Base-by-base conservation (phyloP, 2,113 vertebrate species). In the Salvator merianae region DNA sequence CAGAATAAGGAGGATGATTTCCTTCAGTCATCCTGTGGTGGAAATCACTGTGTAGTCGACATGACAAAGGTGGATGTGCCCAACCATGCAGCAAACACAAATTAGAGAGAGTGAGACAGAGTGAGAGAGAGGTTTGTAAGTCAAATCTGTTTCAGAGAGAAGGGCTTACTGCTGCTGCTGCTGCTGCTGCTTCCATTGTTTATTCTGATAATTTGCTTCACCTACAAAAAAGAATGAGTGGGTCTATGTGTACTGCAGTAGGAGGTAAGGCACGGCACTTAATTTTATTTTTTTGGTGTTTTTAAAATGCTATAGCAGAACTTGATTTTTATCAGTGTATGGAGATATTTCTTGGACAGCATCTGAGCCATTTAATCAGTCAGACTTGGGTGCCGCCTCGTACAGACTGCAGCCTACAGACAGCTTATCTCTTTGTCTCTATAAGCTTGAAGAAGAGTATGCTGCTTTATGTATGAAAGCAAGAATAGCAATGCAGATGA, bases 41-140 rank as follows among this genome's bases (percentile, higher is more conserved):
- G 87, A 88, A 89, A 90, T 94, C 88, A 86, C 78, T 79, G 22
- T 63, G 88, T 36, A 77, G 88, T 85, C 92, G 92, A 87, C 81
- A 82, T 94, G 93, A 90, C 91, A 90, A 88, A 95, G 92, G 92
- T 94, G 82, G 94, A 92, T 94, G 92, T 94, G 93, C 83, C 87
- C 90, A 94, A 92, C 88, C 92, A 93, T 92, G 94, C 93, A 93
- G 91, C 90, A 95, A 94, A 94, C 40, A 82, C 88, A 94, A 84
- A 84, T 90, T 36, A 83, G 68, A 82, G 86, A 10, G 90, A 85
- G 62, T 13, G n/a, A 79, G 71, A 55, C 55, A 68, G 78, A 87
- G 90, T 84, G 82, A 90, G 90, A 28, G 84, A 88, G 86, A 80
- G 90, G 91, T 88, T 75, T 94, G 91, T 94, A 89, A 92, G 90